phyloP scores from a whole-genome alignment of 92 coral and sea anemone genomes.

The Metridium senile region DNA sequence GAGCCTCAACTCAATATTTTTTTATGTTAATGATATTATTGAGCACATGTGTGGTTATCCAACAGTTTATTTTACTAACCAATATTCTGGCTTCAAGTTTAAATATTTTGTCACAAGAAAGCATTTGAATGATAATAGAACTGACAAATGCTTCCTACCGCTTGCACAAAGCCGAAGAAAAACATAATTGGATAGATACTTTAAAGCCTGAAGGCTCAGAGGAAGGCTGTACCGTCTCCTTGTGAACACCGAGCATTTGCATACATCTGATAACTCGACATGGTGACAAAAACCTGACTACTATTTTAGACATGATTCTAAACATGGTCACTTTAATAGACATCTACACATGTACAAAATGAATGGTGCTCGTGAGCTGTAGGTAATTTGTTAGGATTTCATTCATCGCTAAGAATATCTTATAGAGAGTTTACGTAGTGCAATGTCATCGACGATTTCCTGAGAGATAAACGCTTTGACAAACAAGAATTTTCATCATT shows the following conservation, averaged over 20 bases:
- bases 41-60: neutral
- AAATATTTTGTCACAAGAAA: neutral
- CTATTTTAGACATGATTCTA: neutral
- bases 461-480: conserved; percentile 18
- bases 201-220: neutral
- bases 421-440: neutral
- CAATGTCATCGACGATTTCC: conserved; percentile 25
- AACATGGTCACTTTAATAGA: neutral
- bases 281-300: neutral
- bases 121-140: neutral
- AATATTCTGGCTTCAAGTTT: neutral
- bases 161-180: neutral
- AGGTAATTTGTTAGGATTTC: neutral
- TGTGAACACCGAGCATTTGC: neutral
- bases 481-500: conserved; percentile 6
- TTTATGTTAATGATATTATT: too few relatives aligned
- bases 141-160: neutral
- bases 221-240: neutral
- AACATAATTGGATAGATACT: neutral
- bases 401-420: neutral
- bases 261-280: neutral
- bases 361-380: neutral
- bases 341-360: neutral
- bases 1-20: too few relatives aligned
- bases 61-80: neutral